phyloP scores from a whole-genome alignment of 2,888 invertebrate species.

The Hoplodrina ambigua region DNA sequence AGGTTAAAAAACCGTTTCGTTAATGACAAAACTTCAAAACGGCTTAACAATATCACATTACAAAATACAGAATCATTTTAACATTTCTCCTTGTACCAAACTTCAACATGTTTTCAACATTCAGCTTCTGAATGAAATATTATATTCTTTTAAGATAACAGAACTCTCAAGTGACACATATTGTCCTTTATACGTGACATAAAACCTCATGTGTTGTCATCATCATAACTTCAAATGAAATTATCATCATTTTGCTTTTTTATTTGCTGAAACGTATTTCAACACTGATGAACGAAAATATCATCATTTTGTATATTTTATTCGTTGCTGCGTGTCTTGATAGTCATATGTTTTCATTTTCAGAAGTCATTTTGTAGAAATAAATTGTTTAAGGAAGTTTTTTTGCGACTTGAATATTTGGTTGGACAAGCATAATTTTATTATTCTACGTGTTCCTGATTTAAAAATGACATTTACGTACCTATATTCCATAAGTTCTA shows the following conservation, averaged over 20 bases:
- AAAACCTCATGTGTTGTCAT: constrained; percentile 26
- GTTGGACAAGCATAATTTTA: no score
- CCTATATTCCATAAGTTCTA: no score
- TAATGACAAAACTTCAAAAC: constrained; percentile 9
- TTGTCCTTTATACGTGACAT: constrained; percentile 1
- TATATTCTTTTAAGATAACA: constrained; percentile 26
- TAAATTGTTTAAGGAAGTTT: no score
- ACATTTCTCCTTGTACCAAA: background rate
- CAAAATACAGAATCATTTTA: constrained; percentile 9
- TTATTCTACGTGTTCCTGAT: no score
- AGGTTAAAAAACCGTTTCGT: no score
- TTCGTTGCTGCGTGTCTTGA: background rate
- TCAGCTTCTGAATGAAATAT: constrained; percentile 10
- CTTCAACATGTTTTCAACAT: constrained; percentile 1
- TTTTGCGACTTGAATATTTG: no score
- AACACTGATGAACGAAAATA: constrained; percentile 16
- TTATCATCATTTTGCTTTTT: constrained; percentile 15
- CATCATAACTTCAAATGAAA: constrained; percentile 23
- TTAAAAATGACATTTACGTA: no score
- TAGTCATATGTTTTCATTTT: background rate
- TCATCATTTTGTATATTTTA: constrained; percentile 8
- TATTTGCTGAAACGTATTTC: constrained; percentile 37
- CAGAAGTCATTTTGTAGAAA: no score
- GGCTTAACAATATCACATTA: background rate
- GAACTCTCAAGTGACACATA: constrained; percentile 3